These are phyloP conservation scores for Clarias pachynema DNA, from an alignment of 2,797 vertebrate genomes.

Conservation along the genomic window DNA sequence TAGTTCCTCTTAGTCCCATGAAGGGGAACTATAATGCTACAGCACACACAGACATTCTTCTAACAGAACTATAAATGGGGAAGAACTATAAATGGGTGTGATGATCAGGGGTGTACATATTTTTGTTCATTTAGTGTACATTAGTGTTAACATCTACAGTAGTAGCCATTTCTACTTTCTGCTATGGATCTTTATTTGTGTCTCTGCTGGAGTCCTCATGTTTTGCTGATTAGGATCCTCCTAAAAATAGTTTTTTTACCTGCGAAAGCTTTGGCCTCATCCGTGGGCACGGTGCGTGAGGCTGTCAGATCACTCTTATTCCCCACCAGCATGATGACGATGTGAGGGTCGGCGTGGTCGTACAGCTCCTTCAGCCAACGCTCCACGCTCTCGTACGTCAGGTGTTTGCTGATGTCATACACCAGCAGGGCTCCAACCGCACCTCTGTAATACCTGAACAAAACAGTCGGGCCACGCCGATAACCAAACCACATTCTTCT, in stretches of 20 bases:
- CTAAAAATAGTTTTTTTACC: conserved; percentile 54
- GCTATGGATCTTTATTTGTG: not conserved
- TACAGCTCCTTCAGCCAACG: conserved; percentile 80
- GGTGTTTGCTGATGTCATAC: conserved; percentile 77
- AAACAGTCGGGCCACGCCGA: not conserved
- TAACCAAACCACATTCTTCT: conserved; percentile 15
- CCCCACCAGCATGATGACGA: conserved; percentile 80
- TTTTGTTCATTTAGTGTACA: not conserved
- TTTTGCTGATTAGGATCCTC: no score
- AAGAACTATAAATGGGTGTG: no score
- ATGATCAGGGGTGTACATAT: not conserved
- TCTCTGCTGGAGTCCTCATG: no score
- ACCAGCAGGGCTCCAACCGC: conserved; percentile 78
- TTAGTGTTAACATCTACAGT: not conserved
- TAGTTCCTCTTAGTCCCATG: no score
- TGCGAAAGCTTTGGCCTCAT: conserved; percentile 75
- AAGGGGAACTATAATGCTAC: no score
- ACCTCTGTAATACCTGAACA: conserved; percentile 77
- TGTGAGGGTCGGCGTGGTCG: conserved; percentile 77
- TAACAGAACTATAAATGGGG: no score
- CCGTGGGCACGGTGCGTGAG: conserved; percentile 70
- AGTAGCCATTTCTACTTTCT: not conserved
- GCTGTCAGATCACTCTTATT: conserved; percentile 74
- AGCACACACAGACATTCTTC: not conserved
- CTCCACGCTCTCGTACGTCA: conserved; percentile 77